Base-by-base conservation (phyloP, 2,797 vertebrate species). In the Nyctalus aviator region DNA sequence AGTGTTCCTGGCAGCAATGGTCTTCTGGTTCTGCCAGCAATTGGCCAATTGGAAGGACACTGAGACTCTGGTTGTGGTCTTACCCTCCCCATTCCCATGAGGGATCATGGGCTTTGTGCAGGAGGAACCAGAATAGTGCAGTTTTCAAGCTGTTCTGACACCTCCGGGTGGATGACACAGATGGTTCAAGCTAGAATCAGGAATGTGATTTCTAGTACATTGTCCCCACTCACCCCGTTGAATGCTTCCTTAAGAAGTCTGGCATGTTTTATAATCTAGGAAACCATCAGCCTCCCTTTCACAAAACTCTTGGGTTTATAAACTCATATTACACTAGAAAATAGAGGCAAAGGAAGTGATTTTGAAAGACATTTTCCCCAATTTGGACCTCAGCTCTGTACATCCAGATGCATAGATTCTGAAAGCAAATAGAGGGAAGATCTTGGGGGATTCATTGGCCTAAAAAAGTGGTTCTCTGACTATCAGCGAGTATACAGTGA, bases 311-410 rank as follows among this genome's bases (percentile, higher is more conserved):
- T 90, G 14, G 11, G 53, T 17, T 84, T 50, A 84, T 72, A 68
- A 53, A 50, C 25, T 93, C 44, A 85, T 69, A 71, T 57, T 78
- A n/a, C 30, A 12, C 59, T 89, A 50, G 53, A 64, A 35, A 71
- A 79, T 0, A 81, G 73, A 94, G 35, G 11, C 17, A 69, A 73
- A n/a, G 53, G 55, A 83, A 90, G 20, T 2, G 64, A 71, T 71
- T 94, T 75, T 75, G 37, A 93, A 87, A 72, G 13, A 62, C 35
- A 41, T 48, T 66, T 94, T 93, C 76, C 18, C 2, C 3, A 88
- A 48, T 69, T 35, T 84, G 79, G 35, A 50, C 13, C 13, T 93
- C 53, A 64, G 17, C 4, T 88, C 11, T n/a, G 20, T 30, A 59
- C 15, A 44, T 64, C 46, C 23, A 30, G 59, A 46, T 68, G 62